Percentiles rank a stretch among this genome's conserved stretches.
Evolutionary conservation across 2,113 vertebrate genomes (phyloP).

Genomic region (Brachypodius melanocephalos): DNA sequence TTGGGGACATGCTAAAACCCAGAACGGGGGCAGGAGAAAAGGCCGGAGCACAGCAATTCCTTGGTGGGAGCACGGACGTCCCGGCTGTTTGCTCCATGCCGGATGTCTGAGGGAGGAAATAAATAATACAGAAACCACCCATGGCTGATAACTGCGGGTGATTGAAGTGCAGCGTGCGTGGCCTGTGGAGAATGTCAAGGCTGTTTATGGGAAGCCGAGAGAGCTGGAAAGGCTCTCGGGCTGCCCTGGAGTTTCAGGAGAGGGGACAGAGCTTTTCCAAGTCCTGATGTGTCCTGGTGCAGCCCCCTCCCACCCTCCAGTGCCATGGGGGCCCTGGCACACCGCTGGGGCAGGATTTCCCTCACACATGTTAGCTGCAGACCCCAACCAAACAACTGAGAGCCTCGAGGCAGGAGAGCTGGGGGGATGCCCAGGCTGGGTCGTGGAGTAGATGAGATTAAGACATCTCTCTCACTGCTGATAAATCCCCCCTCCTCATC

Average conservation of each 20-base stretch:
- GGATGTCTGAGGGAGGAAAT: not conserved
- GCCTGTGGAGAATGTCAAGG: not conserved
- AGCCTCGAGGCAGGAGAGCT: not conserved
- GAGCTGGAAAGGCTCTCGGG: not conserved
- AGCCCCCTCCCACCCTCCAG: not conserved
- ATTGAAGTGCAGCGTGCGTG: not conserved
- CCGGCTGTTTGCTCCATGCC: not conserved
- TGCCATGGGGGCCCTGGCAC: not conserved
- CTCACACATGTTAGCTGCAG: not conserved
- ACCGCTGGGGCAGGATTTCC: not conserved
- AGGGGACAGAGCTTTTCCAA: no score
- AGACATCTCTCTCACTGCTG: not conserved
- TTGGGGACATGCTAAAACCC: not conserved
- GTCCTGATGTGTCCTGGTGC: not conserved
- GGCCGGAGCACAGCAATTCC: not conserved
- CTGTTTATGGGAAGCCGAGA: not conserved
- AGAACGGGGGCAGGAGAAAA: not conserved
- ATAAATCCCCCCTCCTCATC: not conserved
- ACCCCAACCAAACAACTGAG: accelerated
- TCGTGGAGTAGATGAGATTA: not conserved
- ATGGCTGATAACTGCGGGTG: not conserved
- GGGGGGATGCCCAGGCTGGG: not conserved
- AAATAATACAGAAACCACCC: not conserved
- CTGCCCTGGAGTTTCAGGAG: not conserved
- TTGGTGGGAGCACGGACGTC: not conserved